Percentiles rank a stretch among this genome's conserved stretches.
Evolutionary conservation across 2,888 invertebrate genomes (phyloP).

Genomic region (Cephus nigrinus): DNA sequence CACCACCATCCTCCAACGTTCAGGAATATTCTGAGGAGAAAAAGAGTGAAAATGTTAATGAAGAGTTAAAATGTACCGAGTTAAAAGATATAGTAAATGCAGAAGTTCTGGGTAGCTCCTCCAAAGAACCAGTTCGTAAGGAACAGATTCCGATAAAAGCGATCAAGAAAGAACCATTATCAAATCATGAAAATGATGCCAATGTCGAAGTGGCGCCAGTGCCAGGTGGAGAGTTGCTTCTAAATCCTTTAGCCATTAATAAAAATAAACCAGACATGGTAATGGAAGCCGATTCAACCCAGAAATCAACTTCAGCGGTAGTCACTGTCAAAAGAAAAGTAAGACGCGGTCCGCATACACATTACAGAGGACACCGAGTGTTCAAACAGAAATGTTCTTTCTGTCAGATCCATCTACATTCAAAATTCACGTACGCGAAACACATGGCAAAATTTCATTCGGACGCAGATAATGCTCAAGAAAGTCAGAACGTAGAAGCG

Average conservation of each 20-base stretch:
- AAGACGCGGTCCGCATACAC: conserved; percentile 53
- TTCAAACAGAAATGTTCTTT: conserved; percentile 55
- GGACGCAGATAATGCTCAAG: conserved; percentile 5
- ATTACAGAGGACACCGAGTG: conserved; percentile 49
- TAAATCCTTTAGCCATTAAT: conserved; percentile 48
- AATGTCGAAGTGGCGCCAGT: conserved; percentile 47
- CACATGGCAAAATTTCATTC: conserved; percentile 59
- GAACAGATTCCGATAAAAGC: conserved; percentile 62
- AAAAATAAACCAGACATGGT: conserved; percentile 42
- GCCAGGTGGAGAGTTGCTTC: conserved; percentile 43
- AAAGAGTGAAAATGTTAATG: neutral
- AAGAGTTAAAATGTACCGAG: neutral
- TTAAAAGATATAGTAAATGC: neutral
- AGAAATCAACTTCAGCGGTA: conserved; percentile 32
- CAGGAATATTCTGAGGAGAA: neutral
- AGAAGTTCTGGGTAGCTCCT: neutral
- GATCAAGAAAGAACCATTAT: conserved; percentile 68
- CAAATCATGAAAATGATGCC: conserved; percentile 56
- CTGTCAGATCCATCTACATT: conserved; percentile 58
- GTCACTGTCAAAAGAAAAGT: conserved; percentile 40
- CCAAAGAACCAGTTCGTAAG: neutral
- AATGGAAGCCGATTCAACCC: conserved; percentile 58
- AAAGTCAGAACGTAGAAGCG: neutral
- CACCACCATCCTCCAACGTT: no score
- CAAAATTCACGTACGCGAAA: conserved; percentile 52